These are phyloP conservation scores for Psammodynastes pulverulentus DNA, from an alignment of 2,113 vertebrate genomes.

Conservation along the genomic window DNA sequence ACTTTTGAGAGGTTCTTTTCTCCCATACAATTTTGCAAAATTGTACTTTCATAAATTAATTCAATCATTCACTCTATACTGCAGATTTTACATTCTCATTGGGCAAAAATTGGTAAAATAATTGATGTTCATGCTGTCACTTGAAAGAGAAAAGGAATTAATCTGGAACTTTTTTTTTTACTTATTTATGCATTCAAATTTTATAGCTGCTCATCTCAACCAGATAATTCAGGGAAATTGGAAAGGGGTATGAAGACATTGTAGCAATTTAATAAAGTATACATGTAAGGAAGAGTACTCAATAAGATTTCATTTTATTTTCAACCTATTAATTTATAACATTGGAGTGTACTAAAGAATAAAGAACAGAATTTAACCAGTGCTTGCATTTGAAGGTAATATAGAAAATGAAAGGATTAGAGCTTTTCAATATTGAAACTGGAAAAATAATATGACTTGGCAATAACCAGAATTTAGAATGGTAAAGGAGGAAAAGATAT, in stretches of 20 bases:
- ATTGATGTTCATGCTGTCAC: not conserved
- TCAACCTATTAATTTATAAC: not conserved
- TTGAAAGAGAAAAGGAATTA: not conserved
- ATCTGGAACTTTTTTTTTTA: not conserved
- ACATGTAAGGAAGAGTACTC: not conserved
- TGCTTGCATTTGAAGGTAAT: not conserved
- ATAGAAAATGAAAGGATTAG: not conserved
- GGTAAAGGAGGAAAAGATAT: not conserved
- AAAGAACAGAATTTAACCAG: not conserved
- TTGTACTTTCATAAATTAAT: not conserved
- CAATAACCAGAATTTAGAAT: not conserved
- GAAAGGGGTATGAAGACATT: not conserved
- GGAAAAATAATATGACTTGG: not conserved
- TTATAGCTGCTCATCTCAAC: not conserved
- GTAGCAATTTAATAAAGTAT: not conserved
- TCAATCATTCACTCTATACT: not conserved
- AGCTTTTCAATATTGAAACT: not conserved
- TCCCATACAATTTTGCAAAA: not conserved
- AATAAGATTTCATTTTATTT: not conserved
- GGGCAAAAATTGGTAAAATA: not conserved
- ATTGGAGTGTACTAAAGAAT: not conserved
- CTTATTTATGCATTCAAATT: not conserved
- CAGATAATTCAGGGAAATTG: not conserved
- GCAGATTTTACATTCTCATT: not conserved
- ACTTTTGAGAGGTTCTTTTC: not conserved